These are phyloP conservation scores for Drosophila insularis DNA, from an alignment of 1,140 invertebrate genomes.

Conservation along the genomic window DNA sequence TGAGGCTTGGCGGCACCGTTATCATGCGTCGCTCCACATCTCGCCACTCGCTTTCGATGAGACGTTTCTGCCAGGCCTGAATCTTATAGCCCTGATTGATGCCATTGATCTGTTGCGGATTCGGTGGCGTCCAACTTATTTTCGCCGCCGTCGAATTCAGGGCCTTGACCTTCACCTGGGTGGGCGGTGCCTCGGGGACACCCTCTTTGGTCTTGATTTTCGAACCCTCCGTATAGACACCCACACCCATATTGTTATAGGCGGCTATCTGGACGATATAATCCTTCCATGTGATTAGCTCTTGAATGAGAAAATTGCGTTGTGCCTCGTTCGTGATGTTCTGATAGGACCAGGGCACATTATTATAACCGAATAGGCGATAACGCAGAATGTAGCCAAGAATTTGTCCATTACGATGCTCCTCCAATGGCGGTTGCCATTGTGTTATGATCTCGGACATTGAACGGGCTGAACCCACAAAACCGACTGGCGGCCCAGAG, in stretches of 20 bases:
- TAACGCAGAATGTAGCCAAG: conserved; percentile 96
- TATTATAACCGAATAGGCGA: conserved; percentile 94
- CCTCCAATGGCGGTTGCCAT: conserved; percentile 97
- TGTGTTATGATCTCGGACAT: conserved; percentile 98
- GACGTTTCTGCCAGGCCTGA: conserved; percentile 91
- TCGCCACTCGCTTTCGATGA: conserved; percentile 83
- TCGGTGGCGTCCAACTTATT: conserved; percentile 94
- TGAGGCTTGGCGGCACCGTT: conserved; percentile 92
- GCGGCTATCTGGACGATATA: conserved; percentile 98
- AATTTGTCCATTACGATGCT: conserved; percentile 97
- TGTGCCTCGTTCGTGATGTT: conserved; percentile 97
- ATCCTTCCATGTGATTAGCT: conserved; percentile 98
- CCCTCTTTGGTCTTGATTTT: conserved; percentile 98
- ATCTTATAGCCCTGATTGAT: conserved; percentile 99
- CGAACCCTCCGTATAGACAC: conserved; percentile 94
- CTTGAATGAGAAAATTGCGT: conserved; percentile 95
- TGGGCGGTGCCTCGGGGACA: conserved; percentile 95
- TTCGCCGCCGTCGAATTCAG: conserved; percentile 93
- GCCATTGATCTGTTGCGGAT: conserved; percentile 98
- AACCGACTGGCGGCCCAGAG: conserved; percentile 93
- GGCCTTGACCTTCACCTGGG: conserved; percentile 89
- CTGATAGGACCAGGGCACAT: conserved; percentile 93
- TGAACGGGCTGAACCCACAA: conserved; percentile 95
- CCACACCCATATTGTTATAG: conserved; percentile 98
- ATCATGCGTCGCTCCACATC: conserved; percentile 87